These are phyloP conservation scores for Seira sanloemensis DNA, from an alignment of 2,888 invertebrate genomes.

Conservation along the genomic window DNA sequence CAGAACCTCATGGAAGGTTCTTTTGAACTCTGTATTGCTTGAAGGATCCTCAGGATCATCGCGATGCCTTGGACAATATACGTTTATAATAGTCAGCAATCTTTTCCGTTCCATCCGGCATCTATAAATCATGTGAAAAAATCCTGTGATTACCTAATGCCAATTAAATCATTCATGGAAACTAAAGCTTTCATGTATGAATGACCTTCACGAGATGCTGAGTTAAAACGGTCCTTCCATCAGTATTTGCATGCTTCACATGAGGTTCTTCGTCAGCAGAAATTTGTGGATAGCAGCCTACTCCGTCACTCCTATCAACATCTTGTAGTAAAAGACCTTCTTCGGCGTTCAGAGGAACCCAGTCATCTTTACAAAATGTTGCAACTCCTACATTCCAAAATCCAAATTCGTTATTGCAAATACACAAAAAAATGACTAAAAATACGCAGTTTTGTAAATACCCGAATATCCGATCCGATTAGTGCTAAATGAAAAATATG, in stretches of 20 bases:
- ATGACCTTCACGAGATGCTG: conserved; percentile 64
- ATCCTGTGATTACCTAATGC: too few relatives aligned
- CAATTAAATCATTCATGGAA: too few relatives aligned
- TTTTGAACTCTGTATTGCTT: conserved; percentile 62
- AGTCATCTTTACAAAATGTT: conserved; percentile 50
- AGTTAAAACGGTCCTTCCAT: conserved; percentile 66
- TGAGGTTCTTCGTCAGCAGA: conserved; percentile 24
- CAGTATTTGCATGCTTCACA: conserved; percentile 53
- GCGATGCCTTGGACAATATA: conserved; percentile 68
- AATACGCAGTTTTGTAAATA: background rate
- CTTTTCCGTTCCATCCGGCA: conserved; percentile 47
- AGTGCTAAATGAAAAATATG: conserved; percentile 65
- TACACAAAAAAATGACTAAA: background rate
- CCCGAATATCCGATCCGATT: conserved; percentile 63
- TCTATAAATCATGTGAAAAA: conserved; percentile 29
- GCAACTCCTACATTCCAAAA: conserved; percentile 62
- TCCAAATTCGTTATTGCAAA: background rate
- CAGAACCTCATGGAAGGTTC: conserved; percentile 55
- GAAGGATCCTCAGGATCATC: conserved; percentile 46
- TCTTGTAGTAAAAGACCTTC: conserved; percentile 41
- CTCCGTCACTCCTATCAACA: background rate
- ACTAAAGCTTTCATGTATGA: too few relatives aligned
- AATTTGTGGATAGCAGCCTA: conserved; percentile 44
- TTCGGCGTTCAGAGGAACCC: conserved; percentile 58
- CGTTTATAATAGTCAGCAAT: conserved; percentile 62